Evolutionary conservation across 2,888 invertebrate genomes (phyloP).

Genomic region (Drosophila prolongata): DNA sequence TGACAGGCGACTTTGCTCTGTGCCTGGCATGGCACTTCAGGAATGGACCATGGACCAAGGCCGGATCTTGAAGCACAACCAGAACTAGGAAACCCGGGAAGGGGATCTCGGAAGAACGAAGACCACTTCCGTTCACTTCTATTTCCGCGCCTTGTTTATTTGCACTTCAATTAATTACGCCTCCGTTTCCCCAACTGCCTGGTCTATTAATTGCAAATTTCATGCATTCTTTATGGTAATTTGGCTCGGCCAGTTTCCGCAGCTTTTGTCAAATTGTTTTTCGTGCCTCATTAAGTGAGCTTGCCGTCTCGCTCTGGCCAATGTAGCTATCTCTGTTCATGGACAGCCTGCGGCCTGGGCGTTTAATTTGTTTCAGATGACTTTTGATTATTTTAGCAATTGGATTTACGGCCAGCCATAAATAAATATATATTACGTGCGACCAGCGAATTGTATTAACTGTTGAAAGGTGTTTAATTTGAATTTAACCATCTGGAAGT

Average conservation of each 20-base stretch:
- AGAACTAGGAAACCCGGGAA: background rate
- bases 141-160: slow-evolving; percentile 40
- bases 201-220: slow-evolving; percentile 49
- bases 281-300: slow-evolving; percentile 57
- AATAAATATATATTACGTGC: slow-evolving; percentile 49
- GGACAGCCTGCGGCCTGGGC: slow-evolving; percentile 19
- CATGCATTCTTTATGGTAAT: slow-evolving; percentile 65
- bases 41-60: background rate
- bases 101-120: background rate
- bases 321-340: slow-evolving; percentile 7
- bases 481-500: slow-evolving; percentile 29
- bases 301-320: background rate
- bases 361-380: slow-evolving; percentile 46
- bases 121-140: slow-evolving; percentile 21
- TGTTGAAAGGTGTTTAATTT: slow-evolving; percentile 48
- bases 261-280: slow-evolving; percentile 61
- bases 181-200: slow-evolving; percentile 19
- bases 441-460: slow-evolving; percentile 50
- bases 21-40: slow-evolving; percentile 17
- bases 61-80: background rate
- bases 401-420: slow-evolving; percentile 45
- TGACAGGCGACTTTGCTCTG: slow-evolving; percentile 26
- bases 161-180: slow-evolving; percentile 53
- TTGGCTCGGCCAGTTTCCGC: slow-evolving; percentile 43
- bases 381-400: slow-evolving; percentile 57